These are phyloP conservation scores for Pyralis farinalis DNA, from an alignment of 2,888 invertebrate species.

Conservation along the genomic window DNA sequence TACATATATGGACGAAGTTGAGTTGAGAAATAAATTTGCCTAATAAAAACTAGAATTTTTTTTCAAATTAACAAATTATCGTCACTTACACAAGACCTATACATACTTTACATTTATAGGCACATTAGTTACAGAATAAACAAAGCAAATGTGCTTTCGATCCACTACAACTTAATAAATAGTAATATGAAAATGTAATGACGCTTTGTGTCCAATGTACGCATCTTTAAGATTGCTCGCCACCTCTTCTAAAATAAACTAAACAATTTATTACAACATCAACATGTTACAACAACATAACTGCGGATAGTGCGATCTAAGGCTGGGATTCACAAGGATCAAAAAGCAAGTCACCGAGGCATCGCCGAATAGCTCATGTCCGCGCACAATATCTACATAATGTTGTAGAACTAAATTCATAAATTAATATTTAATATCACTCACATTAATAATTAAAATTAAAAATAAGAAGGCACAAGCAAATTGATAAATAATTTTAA, in stretches of 20 bases:
- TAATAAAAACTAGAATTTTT: slow-evolving; percentile 59
- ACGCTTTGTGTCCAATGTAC: slow-evolving; percentile 68
- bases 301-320: slow-evolving; percentile 46
- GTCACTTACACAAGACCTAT: slow-evolving; percentile 73
- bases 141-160: slow-evolving; percentile 73
- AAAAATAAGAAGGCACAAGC: slow-evolving; percentile 78
- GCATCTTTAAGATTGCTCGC: slow-evolving; percentile 66
- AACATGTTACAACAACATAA: slow-evolving; percentile 57
- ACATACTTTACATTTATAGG: slow-evolving; percentile 78
- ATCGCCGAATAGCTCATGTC: slow-evolving; percentile 63
- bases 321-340: slow-evolving; percentile 60
- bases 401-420: slow-evolving; percentile 68
- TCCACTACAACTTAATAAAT: slow-evolving; percentile 71
- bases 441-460: slow-evolving; percentile 67
- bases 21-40: slow-evolving; percentile 40
- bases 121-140: slow-evolving; percentile 78
- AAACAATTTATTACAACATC: slow-evolving; percentile 61
- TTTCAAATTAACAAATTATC: slow-evolving; percentile 63
- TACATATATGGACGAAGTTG: slow-evolving; percentile 38
- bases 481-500: slow-evolving; percentile 74
- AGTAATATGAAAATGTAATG: slow-evolving; percentile 53
- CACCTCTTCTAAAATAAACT: slow-evolving; percentile 53
- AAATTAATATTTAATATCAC: slow-evolving; percentile 79
- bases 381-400: slow-evolving; percentile 41
- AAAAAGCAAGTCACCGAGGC: slow-evolving; percentile 64